Evolutionary conservation across 2,797 vertebrate genomes (phyloP), one percentile per base, ranked within the genome.

Genomic region (Ciconia nigra): DNA sequence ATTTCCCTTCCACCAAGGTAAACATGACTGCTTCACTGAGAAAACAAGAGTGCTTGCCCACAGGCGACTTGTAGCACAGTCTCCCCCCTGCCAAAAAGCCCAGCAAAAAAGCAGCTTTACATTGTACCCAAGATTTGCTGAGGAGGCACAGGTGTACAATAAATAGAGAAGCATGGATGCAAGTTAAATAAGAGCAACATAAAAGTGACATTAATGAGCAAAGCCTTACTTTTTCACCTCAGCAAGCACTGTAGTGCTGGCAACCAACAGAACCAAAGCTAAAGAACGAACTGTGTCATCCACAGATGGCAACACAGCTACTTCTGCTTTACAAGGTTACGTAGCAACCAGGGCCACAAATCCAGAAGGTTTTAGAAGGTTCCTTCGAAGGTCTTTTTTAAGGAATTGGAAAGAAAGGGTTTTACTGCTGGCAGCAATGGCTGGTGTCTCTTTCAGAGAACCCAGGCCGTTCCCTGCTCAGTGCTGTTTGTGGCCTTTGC

Each of bases 11-110:
- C 41, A 10, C 24, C 26, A 15, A 20, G 15, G 18, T 10, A 17
- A 78, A 51, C 19, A 1, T 3, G 20, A 1, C 33, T 14, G 13
- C 13, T 8, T 46, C 33, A 9, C 2, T 41, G 33, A 14, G 31
- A 11, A 10, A 47, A 6, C 35, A 11, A 0, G 0, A 15, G 11
- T 11, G 35, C n/a, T 37, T 52, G 12, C 6, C 26, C 31, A 0
- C 0, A 15, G n/a, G 14, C 11, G 17, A 5, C 15, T 3, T 20
- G 20, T 5, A 17, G 6, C 35, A 70, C 35, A 0, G 0, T 1
- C n/a, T 25, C 37, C 5, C 2, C 4, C 28, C 12, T 21, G 7
- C 46, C 5, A 12, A 22, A 49, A 29, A 54, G 22, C 10, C 20
- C 54, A 19, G 7, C 3, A 4, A 11, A 31, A 47, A 37, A 62